Conservation (phyloP, 2,113 vertebrate species). For the Lichenostomus cassidix region DNA sequence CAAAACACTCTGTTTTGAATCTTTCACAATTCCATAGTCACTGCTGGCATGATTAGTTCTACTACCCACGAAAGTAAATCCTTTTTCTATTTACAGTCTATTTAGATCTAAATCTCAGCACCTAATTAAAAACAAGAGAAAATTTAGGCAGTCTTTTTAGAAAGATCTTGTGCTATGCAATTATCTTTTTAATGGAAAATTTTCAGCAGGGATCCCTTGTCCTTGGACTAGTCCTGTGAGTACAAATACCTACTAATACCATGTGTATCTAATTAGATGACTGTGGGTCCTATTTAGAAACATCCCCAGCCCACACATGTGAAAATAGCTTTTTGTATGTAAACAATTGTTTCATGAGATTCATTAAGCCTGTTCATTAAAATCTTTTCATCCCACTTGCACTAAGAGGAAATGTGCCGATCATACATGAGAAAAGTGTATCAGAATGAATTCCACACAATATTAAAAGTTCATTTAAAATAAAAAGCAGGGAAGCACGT, state of each 20-base stretch:
- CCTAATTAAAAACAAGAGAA: slow-evolving; percentile 13
- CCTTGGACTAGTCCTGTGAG: neutral
- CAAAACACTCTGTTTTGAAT: neutral
- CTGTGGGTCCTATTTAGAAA: slow-evolving; percentile 9
- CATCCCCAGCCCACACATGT: neutral
- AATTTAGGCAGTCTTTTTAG: neutral
- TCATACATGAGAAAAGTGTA: neutral
- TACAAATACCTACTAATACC: slow-evolving; percentile 12
- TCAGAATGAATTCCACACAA: neutral
- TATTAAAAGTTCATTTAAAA: neutral
- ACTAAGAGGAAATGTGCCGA: neutral
- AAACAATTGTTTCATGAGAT: slow-evolving; percentile 4
- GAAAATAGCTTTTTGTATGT: neutral
- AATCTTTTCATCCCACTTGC: neutral
- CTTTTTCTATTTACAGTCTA: neutral
- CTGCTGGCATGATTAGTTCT: neutral
- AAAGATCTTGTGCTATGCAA: neutral
- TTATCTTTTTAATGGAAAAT: slow-evolving; percentile 52
- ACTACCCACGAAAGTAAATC: neutral
- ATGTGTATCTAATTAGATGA: slow-evolving; percentile 2
- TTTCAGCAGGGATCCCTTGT: slow-evolving; percentile 43
- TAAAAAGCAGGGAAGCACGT: neutral
- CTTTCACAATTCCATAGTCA: neutral
- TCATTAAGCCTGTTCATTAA: slow-evolving; percentile 10
- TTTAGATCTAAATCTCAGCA: neutral